Base-by-base conservation (phyloP, 2,888 invertebrate species). In the Thalpophila matura region DNA sequence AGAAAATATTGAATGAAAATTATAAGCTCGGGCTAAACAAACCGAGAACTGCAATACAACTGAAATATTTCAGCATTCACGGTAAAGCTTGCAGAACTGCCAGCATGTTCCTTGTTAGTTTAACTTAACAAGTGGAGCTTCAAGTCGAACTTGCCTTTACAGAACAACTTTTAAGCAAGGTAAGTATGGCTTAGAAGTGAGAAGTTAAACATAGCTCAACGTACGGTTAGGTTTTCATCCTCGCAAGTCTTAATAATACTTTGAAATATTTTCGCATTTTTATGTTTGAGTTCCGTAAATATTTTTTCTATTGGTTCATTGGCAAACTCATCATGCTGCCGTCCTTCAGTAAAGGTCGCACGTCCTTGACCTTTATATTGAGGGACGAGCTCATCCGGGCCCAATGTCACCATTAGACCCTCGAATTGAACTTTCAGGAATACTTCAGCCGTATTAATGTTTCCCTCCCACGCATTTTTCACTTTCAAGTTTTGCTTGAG, bases 281-380 rank as follows among this genome's bases (percentile, higher is more conserved):
- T n/a, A 7, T 49, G 7, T 53, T 12, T 10, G 4, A 26, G 14
- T 10, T 45, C 24, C 4, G 16, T 20, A n/a, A 58, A 54, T 59
- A 40, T 57, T 55, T 55, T 29, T 35, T 33, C 18, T 26, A 35
- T 53, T 7, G 16, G 4, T 49, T 53, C 14, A 31, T 46, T 35
- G 53, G 18, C 31, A 60, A 60, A 27, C 35, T 49, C 45, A 33
- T 49, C 16, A 38, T 37, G 27, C 27, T 14, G 9, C 10, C 20
- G 63, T 54, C 61, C 68, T 61, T 74, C 18, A 53, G 14, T 42
- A 38, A 71, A 71, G 43, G 51, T 57, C 40, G 20, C 4, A 43
- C 20, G 67, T 59, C 79, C 79, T 66, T 79, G 79, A 75, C 68
- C 75, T 79, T 79, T 66, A 9, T 42, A 50, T 49, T 33, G 29